These are phyloP conservation scores for Gobius niger DNA, from an alignment of 2,113 vertebrate genomes.

Conservation along the genomic window DNA sequence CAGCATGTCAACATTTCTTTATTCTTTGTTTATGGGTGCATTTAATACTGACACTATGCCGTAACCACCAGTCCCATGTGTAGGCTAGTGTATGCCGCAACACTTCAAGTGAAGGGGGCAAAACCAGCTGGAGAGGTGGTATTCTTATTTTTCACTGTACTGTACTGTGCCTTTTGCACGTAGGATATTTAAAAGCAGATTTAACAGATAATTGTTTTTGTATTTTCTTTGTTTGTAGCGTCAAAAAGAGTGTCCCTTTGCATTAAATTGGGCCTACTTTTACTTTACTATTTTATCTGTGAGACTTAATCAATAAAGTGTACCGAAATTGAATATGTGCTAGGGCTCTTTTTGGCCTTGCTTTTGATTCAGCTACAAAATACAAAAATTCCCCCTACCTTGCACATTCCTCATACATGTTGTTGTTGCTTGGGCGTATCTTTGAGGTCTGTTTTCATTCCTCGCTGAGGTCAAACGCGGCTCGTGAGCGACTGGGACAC, in stretches of 20 bases:
- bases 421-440: constrained; percentile 30
- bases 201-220: too few species aligned
- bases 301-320: too few species aligned
- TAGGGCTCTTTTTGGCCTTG: too few species aligned
- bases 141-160: background rate
- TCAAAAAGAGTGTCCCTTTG: too few species aligned
- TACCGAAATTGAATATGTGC: too few species aligned
- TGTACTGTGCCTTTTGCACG: background rate
- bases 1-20: background rate
- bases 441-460: constrained; percentile 58
- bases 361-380: too few species aligned
- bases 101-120: background rate
- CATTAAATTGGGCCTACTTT: too few species aligned
- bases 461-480: background rate
- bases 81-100: too few species aligned
- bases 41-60: background rate
- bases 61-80: background rate
- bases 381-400: background rate
- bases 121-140: background rate
- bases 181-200: background rate
- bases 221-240: too few species aligned
- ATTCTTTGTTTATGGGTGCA: background rate
- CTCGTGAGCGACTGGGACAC: constrained; percentile 27
- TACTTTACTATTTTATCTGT: too few species aligned
- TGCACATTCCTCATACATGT: background rate